Base-by-base conservation (phyloP, 2,888 invertebrate genomes). In the Hyposoter dolosus region DNA sequence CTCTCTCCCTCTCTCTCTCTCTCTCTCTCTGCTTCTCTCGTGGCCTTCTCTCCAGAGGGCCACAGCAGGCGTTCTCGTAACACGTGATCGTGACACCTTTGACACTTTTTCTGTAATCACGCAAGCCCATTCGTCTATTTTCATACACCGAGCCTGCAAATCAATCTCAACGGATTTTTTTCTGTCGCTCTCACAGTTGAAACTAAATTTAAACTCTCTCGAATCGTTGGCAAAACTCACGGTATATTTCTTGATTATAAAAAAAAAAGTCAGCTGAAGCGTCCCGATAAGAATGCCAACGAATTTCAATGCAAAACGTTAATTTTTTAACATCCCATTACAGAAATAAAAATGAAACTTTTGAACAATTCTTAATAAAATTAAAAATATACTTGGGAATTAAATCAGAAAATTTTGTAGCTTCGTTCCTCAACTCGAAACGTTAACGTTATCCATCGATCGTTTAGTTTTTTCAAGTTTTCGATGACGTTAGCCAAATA, bases 71-170 rank as follows among this genome's bases (percentile, higher is more conserved):
- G 35, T 23, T 19, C 50, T n/a, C 23, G 47, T 60, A 74, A 60
- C 63, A 65, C 76, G 43, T 45, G 45, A 23, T 66, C 50, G 43
- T 43, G n/a, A 53, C 35, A 56, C 23, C 56, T 56, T 43, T 19
- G 74, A 19, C 23, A 53, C 10, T 56, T 56, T 53, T 56, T 23
- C 28, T 60, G 28, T 60, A 60, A 60, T 60, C 56, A 60, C 23
- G 3, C 23, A 28, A 60, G n/a, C 12, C 15, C 56, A 60, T 60
- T 60, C 56, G 56, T 60, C 56, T 60, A 60, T 60, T 23, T 60
- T 60, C 56, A 12, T 60, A 60, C 56, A 60, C 56, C 56, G 5
- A 28, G 28, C 15, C 56, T 60, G 28, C 56, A 23, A 56, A 56
- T 56, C 56, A 23, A 60, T 12, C 23, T 60, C 23, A 1, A 28